These are phyloP conservation scores for Podabrus alpinus DNA, from an alignment of 2,888 invertebrate genomes.

Conservation along the genomic window DNA sequence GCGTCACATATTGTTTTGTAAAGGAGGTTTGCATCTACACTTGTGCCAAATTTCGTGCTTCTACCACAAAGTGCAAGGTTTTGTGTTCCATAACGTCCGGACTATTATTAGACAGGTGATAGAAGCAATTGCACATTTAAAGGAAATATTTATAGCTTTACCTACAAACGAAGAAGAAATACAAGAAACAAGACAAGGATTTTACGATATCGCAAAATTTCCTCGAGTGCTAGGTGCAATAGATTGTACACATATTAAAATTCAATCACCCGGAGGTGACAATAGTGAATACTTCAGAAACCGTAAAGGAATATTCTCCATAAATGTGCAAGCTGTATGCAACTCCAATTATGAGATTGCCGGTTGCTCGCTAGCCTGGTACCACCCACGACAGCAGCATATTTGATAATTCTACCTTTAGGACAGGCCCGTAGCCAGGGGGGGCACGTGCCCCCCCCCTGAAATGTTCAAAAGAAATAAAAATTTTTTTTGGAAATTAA, in stretches of 20 bases:
- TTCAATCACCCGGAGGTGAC: slow-evolving; percentile 16
- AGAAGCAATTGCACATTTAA: not conserved
- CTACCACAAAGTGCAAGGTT: too few relatives aligned
- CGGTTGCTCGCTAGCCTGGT: not conserved
- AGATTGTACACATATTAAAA: too few relatives aligned
- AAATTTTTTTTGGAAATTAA: too few relatives aligned
- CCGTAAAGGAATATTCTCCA: slow-evolving; percentile 36
- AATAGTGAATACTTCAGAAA: slow-evolving; percentile 36
- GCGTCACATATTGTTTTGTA: too few relatives aligned
- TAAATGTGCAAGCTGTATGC: slow-evolving; percentile 7
- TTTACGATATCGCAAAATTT: not conserved
- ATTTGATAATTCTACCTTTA: not conserved
- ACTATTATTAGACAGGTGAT: not conserved
- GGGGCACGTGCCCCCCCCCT: too few relatives aligned
- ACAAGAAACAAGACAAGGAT: not conserved
- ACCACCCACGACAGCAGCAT: not conserved
- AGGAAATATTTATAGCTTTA: not conserved
- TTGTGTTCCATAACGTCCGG: too few relatives aligned
- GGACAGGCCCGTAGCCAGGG: too few relatives aligned
- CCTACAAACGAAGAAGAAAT: not conserved
- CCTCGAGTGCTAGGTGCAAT: not conserved
- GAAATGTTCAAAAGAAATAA: too few relatives aligned
- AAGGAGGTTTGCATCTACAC: too few relatives aligned
- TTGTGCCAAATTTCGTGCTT: too few relatives aligned
- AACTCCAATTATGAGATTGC: not conserved